Conservation (phyloP, 1,140 invertebrate species). For the Cherax quadricarinatus region DNA sequence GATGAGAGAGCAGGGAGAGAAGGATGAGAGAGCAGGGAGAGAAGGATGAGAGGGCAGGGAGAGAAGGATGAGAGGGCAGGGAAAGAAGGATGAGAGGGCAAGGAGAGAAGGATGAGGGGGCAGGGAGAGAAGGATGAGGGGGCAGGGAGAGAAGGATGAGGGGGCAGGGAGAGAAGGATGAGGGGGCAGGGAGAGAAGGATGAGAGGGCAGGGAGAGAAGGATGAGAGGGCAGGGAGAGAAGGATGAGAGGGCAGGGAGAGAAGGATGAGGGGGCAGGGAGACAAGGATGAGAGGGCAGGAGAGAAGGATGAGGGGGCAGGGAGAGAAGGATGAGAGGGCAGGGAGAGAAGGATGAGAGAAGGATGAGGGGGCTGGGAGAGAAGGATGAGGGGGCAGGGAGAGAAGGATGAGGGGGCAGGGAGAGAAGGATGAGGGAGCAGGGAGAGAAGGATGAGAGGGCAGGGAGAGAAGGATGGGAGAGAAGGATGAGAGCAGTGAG, state of each 20-base stretch:
- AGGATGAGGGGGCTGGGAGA: background rate
- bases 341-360: background rate
- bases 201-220: background rate
- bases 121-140: background rate
- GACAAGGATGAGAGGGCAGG: background rate
- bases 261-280: too few species aligned
- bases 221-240: conserved; percentile 2
- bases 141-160: background rate
- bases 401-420: background rate
- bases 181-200: background rate
- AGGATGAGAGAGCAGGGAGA: background rate
- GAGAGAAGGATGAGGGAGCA: background rate
- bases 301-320: background rate
- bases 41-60: background rate
- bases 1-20: too few species aligned
- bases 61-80: background rate
- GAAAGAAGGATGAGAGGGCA: background rate
- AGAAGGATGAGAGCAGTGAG: too few species aligned
- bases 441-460: background rate
- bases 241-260: too few species aligned
- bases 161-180: background rate
- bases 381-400: background rate
- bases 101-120: background rate
- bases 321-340: background rate
- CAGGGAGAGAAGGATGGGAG: background rate